Conservation (phyloP, 2,797 vertebrate genomes). For the Macroramphosus scolopax region DNA sequence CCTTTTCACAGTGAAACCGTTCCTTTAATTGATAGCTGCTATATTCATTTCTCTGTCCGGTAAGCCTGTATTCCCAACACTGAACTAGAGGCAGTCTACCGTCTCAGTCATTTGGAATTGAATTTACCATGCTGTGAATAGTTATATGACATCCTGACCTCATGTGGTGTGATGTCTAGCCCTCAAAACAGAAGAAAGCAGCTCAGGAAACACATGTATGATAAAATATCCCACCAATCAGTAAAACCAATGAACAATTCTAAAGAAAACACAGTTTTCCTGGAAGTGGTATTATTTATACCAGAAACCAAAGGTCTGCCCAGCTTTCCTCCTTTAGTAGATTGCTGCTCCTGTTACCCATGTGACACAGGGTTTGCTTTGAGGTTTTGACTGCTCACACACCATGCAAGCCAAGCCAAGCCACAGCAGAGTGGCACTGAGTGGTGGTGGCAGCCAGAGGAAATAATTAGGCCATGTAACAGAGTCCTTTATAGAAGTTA, state of each 20-base stretch:
- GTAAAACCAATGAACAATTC: conserved; percentile 11
- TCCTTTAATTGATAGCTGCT: background rate
- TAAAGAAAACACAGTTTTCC: conserved; percentile 28
- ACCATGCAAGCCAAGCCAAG: conserved; percentile 16
- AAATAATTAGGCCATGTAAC: conserved; percentile 45
- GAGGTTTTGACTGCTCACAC: conserved; percentile 28
- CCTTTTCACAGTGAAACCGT: background rate
- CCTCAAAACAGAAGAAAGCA: conserved; percentile 15
- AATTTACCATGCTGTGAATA: conserved; percentile 5
- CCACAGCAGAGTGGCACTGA: conserved; percentile 37
- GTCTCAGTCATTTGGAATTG: background rate
- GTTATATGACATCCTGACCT: conserved; percentile 8
- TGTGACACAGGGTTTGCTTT: conserved; percentile 20
- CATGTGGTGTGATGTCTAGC: background rate
- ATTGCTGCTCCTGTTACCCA: conserved; percentile 10
- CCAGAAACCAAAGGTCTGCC: conserved; percentile 28
- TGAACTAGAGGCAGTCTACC: too few relatives aligned
- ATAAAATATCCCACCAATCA: conserved; percentile 19
- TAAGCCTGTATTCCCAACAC: background rate
- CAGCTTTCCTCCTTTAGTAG: conserved; percentile 14
- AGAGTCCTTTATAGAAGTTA: conserved; percentile 43
- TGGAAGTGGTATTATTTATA: conserved; percentile 24
- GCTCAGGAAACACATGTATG: conserved; percentile 14
- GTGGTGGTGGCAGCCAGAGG: conserved; percentile 30
- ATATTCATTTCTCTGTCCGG: background rate